Evolutionary conservation across 2,113 vertebrate genomes (phyloP), one percentile per base, ranked within the genome.

Genomic region (Astatoreochromis straeleni): DNA sequence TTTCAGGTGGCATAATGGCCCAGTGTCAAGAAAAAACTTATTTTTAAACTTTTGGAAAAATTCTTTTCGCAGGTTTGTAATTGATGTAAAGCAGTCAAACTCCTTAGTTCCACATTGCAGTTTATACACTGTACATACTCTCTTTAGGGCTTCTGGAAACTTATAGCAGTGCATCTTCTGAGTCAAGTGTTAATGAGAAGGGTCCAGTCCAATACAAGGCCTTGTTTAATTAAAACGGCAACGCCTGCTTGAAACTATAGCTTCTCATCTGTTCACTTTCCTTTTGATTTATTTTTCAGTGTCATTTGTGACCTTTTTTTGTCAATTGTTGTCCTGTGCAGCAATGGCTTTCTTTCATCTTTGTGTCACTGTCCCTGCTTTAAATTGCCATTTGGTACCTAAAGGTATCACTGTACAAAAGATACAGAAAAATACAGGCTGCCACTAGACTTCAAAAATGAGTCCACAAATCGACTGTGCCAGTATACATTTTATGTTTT

Each of bases 331-430:
- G 78, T 54, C 31, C 82, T 80, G 40, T 70, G 47, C 88, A 84
- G 80, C 86, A 57, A 29, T 89, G 79, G 86, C 87, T 83, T 93
- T 49, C 87, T 92, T 38, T 63, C 73, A 78, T 80, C 84, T 82
- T 51, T 85, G 73, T 92, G 84, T 93, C 83, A 70, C 68, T 88
- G 84, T 85, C 70, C n/a, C 73, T 80, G 49, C 82, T 87, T 90
- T 83, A 31, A 87, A 16, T 31, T 83, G 31, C 16, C 24, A 33
- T 4, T 86, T 38, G 54, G 29, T 40, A 31, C n/a, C 38, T 24
- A 35, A 47, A 16, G 9, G 19, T 29, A 70, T 13, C 14, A 13
- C 5, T 51, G n/a, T 84, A 12, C 81, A 14, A 55, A 63, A 21
- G 29, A 57, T 73, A 31, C 42, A 35, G 17, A 42, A 81, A 75